Evolutionary conservation across 2,888 invertebrate genomes (phyloP), one percentile per base, ranked within the genome.

Genomic region (Drosophila kuntzei): DNA sequence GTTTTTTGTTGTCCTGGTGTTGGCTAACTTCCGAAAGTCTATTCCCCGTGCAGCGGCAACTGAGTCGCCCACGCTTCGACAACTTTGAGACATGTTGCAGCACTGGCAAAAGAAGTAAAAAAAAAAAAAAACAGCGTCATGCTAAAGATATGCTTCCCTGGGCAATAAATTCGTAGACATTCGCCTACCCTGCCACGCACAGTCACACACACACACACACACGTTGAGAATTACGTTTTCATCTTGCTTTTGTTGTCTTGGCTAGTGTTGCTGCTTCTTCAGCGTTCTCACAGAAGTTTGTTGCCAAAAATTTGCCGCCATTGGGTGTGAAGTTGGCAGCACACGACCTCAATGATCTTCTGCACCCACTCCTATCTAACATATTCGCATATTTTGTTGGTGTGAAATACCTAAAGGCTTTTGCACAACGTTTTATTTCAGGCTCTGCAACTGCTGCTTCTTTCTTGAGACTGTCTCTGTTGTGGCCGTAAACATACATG

Each of bases 51-150:
- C 84, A 73, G 61, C 62, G 60, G 50, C 77, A 83, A 77, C 67
- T 89, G 62, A 63, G 76, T 59, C 64, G 80, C 77, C 77, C 53
- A 67, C 76, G 82, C 82, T 89, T 84, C 85, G 87, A 85, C 80
- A 89, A 83, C 73, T 86, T 84, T 89, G 87, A 79, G 87, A 86
- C 89, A 77, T 89, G 89, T 89, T 84, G 89, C 87, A 87, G 77
- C 55, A 61, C 59, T 62, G 63, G 39, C 32, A 37, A 39, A 65
- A 29, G 18, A 46, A 62, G 39, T 9, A 39, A 18, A 49, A 57
- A 65, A 34, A 67, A 68, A 66, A 73, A 76, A 64, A 59, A 59
- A 63, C 53, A 66, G 59, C 84, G 62, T 66, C 34, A 54, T 62
- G 89, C 71, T 69, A 79, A 81, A 86, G 81, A 88, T 86, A 86